phyloP scores from a whole-genome alignment of 2,797 vertebrate genomes.

The Rallus crepitans region DNA sequence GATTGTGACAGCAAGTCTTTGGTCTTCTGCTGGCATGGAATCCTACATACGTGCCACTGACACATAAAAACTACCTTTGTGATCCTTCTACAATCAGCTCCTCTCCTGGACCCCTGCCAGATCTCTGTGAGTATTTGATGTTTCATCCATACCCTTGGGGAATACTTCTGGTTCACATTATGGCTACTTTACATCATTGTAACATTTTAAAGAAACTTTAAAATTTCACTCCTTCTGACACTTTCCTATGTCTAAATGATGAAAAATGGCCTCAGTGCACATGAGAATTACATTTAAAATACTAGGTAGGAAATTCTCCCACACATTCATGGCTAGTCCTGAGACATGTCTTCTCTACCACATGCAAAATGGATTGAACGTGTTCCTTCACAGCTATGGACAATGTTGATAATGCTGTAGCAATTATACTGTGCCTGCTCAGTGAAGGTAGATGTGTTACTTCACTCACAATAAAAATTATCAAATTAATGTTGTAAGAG shows the following conservation, averaged over 20 bases:
- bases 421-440: not conserved
- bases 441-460: not conserved
- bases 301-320: not conserved
- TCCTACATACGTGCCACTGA: not conserved
- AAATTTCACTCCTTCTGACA: not conserved
- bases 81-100: not conserved
- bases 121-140: not conserved
- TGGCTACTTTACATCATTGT: not conserved
- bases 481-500: not conserved
- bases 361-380: not conserved
- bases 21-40: not conserved
- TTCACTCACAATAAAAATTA: not conserved
- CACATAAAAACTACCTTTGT: not conserved
- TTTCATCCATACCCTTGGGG: conserved; percentile 2
- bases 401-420: not conserved
- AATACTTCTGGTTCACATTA: not conserved
- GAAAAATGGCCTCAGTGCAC: not conserved
- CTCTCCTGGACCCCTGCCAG: not conserved
- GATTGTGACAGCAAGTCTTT: not conserved
- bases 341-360: not conserved
- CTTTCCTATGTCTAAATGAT: not conserved
- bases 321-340: not conserved
- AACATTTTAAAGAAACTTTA: not conserved
- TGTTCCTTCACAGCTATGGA: not conserved
- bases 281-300: not conserved